These are phyloP conservation scores for Pygoscelis adeliae DNA, from an alignment of 2,113 vertebrate genomes.

Conservation along the genomic window DNA sequence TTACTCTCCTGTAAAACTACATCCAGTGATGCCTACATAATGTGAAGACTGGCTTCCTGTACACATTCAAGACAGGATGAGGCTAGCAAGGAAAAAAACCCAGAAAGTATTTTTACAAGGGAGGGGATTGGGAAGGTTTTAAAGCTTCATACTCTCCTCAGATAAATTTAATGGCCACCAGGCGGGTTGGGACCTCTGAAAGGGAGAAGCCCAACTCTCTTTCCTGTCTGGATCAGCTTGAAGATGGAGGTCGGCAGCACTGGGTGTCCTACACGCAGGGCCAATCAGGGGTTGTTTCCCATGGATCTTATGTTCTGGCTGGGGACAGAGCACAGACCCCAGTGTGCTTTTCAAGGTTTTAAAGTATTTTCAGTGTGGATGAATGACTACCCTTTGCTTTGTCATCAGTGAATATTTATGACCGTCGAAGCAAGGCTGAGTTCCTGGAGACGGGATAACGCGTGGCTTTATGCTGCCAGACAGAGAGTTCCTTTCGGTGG, in stretches of 20 bases:
- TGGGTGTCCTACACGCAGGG: neutral
- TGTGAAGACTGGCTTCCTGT: neutral
- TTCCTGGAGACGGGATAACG: conserved; percentile 53
- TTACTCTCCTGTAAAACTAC: neutral
- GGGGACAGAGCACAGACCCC: neutral
- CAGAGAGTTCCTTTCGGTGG: conserved; percentile 62
- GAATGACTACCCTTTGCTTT: conserved; percentile 29
- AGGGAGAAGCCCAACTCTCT: neutral
- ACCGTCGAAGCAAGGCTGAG: neutral
- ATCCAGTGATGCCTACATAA: neutral
- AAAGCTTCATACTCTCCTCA: neutral
- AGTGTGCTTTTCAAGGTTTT: neutral
- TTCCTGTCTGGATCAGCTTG: neutral
- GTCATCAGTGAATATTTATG: conserved; percentile 58
- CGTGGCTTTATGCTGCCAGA: conserved; percentile 65
- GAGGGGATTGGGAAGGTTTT: neutral
- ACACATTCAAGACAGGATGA: neutral
- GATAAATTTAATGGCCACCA: neutral
- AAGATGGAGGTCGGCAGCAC: neutral
- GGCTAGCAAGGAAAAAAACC: neutral
- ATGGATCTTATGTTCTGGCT: neutral
- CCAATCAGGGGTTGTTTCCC: neutral
- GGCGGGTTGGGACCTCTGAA: neutral
- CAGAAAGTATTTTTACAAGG: neutral
- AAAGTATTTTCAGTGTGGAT: conserved; percentile 6